Conservation (phyloP, 1,140 invertebrate species). For the Hyphantria cunea region DNA sequence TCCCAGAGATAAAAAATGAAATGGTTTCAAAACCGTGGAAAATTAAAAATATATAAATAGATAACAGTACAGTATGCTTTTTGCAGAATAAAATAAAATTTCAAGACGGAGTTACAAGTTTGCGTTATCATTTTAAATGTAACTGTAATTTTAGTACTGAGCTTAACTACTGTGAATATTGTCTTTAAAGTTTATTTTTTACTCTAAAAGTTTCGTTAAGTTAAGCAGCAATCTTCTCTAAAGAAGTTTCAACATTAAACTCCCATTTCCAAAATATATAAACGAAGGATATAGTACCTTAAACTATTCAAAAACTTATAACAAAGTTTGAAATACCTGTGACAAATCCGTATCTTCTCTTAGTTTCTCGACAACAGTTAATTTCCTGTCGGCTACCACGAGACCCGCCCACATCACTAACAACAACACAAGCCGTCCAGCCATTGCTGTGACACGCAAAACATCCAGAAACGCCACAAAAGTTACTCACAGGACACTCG, state of each 20-base stretch:
- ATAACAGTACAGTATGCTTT: too few species aligned
- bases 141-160: too few species aligned
- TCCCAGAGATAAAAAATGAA: too few species aligned
- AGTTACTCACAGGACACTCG: constrained; percentile 61
- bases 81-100: too few species aligned
- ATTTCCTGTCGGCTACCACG: constrained; percentile 58
- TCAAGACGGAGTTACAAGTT: too few species aligned
- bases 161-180: too few species aligned
- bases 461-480: constrained; percentile 47
- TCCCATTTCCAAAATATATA: not conserved
- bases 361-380: constrained; percentile 69
- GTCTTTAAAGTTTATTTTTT: too few species aligned
- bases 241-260: constrained; percentile 7
- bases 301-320: constrained; percentile 20
- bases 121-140: too few species aligned
- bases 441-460: constrained; percentile 54
- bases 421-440: constrained; percentile 61
- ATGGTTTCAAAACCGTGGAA: too few species aligned
- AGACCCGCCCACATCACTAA: constrained; percentile 55
- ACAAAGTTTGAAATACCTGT: constrained; percentile 57
- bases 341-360: constrained; percentile 66
- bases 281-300: not conserved
- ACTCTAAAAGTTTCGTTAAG: too few species aligned
- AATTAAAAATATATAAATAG: too few species aligned
- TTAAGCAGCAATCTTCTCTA: not conserved